Conservation (phyloP, 2,113 vertebrate species). For the Carassius gibelio region DNA sequence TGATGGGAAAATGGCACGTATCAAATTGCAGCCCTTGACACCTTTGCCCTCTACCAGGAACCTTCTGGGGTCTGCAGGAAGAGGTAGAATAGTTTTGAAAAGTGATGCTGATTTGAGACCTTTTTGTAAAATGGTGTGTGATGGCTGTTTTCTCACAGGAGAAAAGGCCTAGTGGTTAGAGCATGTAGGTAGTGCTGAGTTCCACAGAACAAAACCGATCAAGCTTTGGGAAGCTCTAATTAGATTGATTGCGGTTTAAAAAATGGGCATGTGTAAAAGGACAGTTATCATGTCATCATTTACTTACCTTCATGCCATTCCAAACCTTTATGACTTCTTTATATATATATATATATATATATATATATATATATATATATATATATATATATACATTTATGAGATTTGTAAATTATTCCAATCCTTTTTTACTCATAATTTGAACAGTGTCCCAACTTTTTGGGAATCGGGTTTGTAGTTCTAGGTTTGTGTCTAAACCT, state of each 20-base stretch:
- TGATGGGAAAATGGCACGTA: constrained; percentile 20
- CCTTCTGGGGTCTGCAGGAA: background rate
- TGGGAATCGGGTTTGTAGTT: constrained; percentile 38
- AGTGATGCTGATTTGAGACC: constrained; percentile 11
- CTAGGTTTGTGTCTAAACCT: constrained; percentile 71
- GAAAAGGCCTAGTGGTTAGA: background rate
- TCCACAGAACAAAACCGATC: background rate
- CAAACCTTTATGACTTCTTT: background rate
- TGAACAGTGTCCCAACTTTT: no score
- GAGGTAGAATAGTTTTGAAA: background rate
- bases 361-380: no score
- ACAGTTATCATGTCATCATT: background rate
- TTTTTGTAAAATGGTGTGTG: constrained; percentile 4
- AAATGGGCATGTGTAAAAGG: background rate
- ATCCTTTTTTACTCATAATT: no score
- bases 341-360: no score
- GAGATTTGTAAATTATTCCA: no score
- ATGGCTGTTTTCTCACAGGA: constrained; percentile 21
- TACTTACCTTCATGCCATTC: background rate
- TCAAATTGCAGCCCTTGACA: background rate
- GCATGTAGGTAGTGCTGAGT: background rate
- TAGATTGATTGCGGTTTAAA: background rate
- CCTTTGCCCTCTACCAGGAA: constrained; percentile 2
- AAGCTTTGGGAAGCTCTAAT: background rate
- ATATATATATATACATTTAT: no score